These are phyloP conservation scores for Apotomis turbidana DNA, from an alignment of 2,888 invertebrate species.

Conservation along the genomic window DNA sequence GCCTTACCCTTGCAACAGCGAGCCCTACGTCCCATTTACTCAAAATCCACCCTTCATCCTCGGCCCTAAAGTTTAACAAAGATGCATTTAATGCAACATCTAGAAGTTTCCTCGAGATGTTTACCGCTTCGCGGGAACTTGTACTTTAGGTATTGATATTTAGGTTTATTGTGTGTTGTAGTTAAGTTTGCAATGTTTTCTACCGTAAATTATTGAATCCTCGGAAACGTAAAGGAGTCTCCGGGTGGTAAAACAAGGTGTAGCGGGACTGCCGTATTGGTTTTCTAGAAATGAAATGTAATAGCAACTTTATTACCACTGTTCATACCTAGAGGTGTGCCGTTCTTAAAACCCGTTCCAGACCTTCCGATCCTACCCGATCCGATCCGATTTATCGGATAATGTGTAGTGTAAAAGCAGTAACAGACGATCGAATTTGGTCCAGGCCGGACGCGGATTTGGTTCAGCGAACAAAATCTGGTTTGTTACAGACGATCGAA, in stretches of 20 bases:
- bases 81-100: conserved; percentile 13
- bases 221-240: conserved; percentile 36
- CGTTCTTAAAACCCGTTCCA: too few relatives aligned
- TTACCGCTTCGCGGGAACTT: conserved; percentile 15
- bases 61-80: background rate
- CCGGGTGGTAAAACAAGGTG: conserved; percentile 24
- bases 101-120: conserved; percentile 11
- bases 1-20: conserved; percentile 19
- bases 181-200: conserved; percentile 17
- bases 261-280: conserved; percentile 22
- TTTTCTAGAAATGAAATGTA: conserved; percentile 31
- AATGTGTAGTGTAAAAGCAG: too few relatives aligned
- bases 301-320: conserved; percentile 14
- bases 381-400: too few relatives aligned
- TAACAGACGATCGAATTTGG: too few relatives aligned
- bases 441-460: too few relatives aligned
- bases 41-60: conserved; percentile 7
- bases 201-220: conserved; percentile 39
- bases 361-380: too few relatives aligned
- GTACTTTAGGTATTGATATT: conserved; percentile 1
- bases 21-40: background rate
- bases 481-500: too few relatives aligned
- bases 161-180: background rate
- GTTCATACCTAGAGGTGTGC: background rate
- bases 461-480: too few relatives aligned